Base-by-base conservation (phyloP, 2,113 vertebrate genomes). In the Silurus meridionalis region DNA sequence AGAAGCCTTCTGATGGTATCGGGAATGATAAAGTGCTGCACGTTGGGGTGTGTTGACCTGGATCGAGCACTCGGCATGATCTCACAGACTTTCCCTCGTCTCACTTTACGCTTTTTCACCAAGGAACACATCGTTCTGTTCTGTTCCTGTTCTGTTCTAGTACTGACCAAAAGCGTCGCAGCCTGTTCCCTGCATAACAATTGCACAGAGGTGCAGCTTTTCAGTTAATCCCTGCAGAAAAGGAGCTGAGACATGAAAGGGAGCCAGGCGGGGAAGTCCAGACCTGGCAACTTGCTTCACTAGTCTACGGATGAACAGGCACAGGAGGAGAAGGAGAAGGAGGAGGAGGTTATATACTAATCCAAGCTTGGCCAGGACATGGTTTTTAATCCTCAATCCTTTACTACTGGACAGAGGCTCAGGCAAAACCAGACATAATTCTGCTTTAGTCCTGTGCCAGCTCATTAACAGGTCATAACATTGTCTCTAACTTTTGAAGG, bases 221-320 rank as follows among this genome's bases (percentile, higher is more conserved):
- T 61, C 85, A 81, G 71, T 86, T 80, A 81, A 82, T 82, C 79
- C 79, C 75, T 80, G 77, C 77, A 85, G 77, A 85, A 82, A 82
- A 85, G 17, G n/a, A 82, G 23, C 60, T 2, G 10, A 79, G 66
- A 82, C 81, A 78, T 61, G 74, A n/a, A 19, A 82, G 66, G 53
- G 78, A 72, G 19, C 8, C n/a, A 63, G 57, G 28, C 57, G 23
- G 55, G 63, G 79, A 37, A 25, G 79, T 61, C 79, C n/a, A 37
- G 61, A 81, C 58, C 61, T 46, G 23, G 61, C 79, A 37, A 63
- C 80, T 60, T 23, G 57, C 74, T 85, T 55, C 64, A 48, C 17
- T 14, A 6, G 15, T 61, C 61, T 57, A 67, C 8, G 55, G 69
- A 55, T 78, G 21, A 75, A 63, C 46, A 74, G 63, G 82, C 64